These are phyloP conservation scores for Tigriopus californicus DNA, from an alignment of 2,888 invertebrate species.

Conservation along the genomic window DNA sequence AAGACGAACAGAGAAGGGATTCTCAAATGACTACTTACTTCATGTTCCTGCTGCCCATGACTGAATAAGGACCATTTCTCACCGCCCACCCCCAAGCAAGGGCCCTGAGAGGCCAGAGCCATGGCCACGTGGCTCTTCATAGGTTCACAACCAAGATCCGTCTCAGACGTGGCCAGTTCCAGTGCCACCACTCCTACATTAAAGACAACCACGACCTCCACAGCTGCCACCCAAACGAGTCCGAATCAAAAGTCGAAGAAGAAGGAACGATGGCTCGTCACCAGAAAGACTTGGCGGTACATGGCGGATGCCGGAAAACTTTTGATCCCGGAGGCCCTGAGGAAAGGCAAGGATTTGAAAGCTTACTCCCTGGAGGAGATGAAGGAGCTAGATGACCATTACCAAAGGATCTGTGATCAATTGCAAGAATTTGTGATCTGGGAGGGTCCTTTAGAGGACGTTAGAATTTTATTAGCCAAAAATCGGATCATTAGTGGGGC, in stretches of 20 bases:
- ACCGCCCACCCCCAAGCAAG: background rate
- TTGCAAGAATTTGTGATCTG: conserved; percentile 60
- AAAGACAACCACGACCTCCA: no score
- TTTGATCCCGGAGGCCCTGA: conserved; percentile 53
- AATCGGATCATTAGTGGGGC: background rate
- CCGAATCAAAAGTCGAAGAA: conserved; percentile 9
- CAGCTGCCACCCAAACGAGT: no score
- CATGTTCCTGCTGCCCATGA: no score
- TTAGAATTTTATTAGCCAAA: conserved; percentile 10
- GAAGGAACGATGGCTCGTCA: conserved; percentile 60
- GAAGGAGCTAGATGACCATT: conserved; percentile 60
- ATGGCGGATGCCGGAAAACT: conserved; percentile 78
- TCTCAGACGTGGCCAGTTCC: background rate
- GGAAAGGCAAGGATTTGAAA: conserved; percentile 16
- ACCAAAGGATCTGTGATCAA: conserved; percentile 56
- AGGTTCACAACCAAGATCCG: background rate
- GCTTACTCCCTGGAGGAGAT: conserved; percentile 40
- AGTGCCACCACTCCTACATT: background rate
- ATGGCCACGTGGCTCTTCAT: background rate
- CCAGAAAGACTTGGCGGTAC: conserved; percentile 73
- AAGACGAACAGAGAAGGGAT: no score
- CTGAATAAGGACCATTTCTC: background rate
- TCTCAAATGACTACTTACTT: no score
- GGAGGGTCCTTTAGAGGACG: conserved; percentile 30
- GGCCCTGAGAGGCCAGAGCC: background rate